phyloP scores from a whole-genome alignment of 1,140 invertebrate species.

The Meloidogyne hapla region DNA sequence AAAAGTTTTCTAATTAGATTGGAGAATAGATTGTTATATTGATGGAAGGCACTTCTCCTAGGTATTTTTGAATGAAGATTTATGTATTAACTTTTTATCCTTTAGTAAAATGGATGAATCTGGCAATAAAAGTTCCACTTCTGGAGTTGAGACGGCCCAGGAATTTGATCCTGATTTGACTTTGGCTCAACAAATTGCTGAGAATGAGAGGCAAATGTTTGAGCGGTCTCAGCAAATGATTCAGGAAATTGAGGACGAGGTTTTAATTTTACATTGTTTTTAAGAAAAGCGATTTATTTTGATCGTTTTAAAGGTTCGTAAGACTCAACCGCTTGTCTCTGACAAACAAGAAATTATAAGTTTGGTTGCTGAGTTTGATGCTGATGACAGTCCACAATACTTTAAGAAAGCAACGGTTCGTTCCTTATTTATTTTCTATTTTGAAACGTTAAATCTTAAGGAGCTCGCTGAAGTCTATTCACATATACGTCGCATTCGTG shows the following conservation, averaged over 20 bases:
- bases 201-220: conserved; percentile 48
- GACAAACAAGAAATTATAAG: conserved; percentile 41
- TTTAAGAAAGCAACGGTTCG: conserved; percentile 44
- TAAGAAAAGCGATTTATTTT: neutral
- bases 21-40: too few relatives aligned
- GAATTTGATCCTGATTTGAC: conserved; percentile 25
- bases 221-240: conserved; percentile 44
- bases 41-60: too few relatives aligned
- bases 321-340: conserved; percentile 47
- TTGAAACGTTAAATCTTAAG: conserved; percentile 28
- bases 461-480: conserved; percentile 43
- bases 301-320: conserved; percentile 38
- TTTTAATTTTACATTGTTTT: conserved; percentile 19
- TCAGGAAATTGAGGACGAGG: conserved; percentile 53
- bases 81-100: neutral
- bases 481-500: conserved; percentile 51
- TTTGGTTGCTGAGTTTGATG: conserved; percentile 22
- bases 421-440: neutral
- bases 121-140: neutral
- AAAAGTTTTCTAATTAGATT: too few relatives aligned
- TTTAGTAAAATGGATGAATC: neutral
- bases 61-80: too few relatives aligned
- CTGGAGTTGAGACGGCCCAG: neutral
- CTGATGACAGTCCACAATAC: conserved; percentile 39
- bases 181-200: conserved; percentile 42